Conservation (phyloP, 2,888 invertebrate species). For the Agrochola lota region DNA sequence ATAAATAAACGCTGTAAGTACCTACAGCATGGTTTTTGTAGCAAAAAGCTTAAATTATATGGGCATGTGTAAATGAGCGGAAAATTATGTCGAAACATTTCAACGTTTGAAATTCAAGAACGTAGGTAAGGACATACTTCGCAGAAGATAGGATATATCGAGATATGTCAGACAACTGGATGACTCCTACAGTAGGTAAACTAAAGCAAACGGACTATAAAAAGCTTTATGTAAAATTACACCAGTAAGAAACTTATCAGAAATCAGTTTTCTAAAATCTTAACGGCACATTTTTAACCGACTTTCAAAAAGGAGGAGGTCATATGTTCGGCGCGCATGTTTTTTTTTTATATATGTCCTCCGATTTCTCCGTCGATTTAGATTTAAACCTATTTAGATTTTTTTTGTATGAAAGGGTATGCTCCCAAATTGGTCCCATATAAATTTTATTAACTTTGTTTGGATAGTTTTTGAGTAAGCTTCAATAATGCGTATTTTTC, state of each 20-base stretch:
- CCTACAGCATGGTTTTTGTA: slow-evolving; percentile 30
- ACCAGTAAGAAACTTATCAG: neutral
- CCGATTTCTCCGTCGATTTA: no score
- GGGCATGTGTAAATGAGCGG: slow-evolving; percentile 23
- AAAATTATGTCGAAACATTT: slow-evolving; percentile 18
- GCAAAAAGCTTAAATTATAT: slow-evolving; percentile 47
- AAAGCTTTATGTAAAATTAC: neutral
- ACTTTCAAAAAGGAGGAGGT: no score
- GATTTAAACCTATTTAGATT: no score
- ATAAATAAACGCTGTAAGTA: slow-evolving; percentile 32
- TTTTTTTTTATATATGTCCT: no score
- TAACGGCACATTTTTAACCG: neutral
- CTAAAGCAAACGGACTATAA: neutral
- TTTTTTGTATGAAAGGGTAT: no score
- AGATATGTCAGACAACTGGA: neutral
- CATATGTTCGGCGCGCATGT: no score
- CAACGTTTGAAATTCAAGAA: slow-evolving; percentile 11
- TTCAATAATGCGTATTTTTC: no score
- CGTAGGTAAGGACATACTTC: neutral
- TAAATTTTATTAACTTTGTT: no score
- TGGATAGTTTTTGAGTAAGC: no score
- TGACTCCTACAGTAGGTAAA: neutral
- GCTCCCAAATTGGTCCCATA: no score
- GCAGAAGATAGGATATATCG: slow-evolving; percentile 2
- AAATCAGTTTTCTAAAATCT: neutral